Evolutionary conservation across 2,113 vertebrate species (phyloP).

Genomic region (Caranx melampygus): DNA sequence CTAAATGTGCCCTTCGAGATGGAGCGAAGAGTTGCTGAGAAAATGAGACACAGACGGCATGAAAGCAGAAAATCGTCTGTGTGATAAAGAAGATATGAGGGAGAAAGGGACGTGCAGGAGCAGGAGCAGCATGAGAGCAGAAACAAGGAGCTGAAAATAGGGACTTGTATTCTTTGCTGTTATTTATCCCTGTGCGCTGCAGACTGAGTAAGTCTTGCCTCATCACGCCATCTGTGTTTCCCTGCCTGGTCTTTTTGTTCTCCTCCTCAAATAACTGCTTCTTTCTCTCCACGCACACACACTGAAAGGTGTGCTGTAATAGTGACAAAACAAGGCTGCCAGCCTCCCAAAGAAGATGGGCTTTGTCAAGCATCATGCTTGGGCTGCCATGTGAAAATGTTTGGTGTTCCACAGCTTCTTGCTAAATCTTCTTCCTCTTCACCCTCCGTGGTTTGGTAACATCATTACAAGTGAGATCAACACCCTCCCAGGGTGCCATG

Average conservation of each 20-base stretch:
- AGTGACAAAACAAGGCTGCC: conserved; percentile 22
- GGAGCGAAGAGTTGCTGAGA: conserved; percentile 10
- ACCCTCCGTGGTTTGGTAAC: background rate
- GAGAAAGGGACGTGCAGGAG: background rate
- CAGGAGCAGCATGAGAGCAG: conserved; percentile 31
- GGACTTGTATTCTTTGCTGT: conserved; percentile 29
- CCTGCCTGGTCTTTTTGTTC: conserved; percentile 19
- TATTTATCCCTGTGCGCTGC: conserved; percentile 41
- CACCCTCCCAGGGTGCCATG: conserved; percentile 14
- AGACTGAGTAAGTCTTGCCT: conserved; percentile 38
- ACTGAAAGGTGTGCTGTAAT: conserved; percentile 19
- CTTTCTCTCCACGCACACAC: background rate
- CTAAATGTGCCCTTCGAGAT: conserved; percentile 46
- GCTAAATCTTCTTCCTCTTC: conserved; percentile 2
- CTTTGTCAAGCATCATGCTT: conserved; percentile 41
- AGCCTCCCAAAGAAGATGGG: background rate
- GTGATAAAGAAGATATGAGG: conserved; percentile 47
- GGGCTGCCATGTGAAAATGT: conserved; percentile 31
- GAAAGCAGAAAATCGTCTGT: conserved; percentile 41
- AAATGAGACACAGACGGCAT: conserved; percentile 49
- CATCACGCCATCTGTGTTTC: conserved; percentile 45
- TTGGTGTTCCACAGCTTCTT: background rate
- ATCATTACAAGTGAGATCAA: background rate
- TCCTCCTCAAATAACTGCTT: conserved; percentile 38
- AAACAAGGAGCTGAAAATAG: conserved; percentile 43